Evolutionary conservation across 2,113 vertebrate genomes (phyloP), one percentile per base, ranked within the genome.

Genomic region (Leucosticte australis): DNA sequence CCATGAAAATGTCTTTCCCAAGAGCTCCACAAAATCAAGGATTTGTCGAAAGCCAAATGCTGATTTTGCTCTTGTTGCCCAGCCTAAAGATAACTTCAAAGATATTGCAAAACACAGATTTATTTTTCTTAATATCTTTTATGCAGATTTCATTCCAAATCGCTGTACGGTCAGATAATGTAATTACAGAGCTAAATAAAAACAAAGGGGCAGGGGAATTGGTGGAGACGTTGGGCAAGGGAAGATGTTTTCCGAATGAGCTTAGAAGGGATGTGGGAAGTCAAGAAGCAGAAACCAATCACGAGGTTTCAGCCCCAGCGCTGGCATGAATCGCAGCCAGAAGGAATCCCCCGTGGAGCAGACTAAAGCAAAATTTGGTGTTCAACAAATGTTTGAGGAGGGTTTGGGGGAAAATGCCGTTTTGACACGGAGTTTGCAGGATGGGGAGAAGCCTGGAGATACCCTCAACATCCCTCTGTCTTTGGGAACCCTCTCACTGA

Each of bases 131-230:
- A 57, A 49, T 91, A 84, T 92, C 77, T 77, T 85, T 44, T 67
- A 62, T 70, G 85, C 42, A 89, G 84, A 94, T 95, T 95, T 87
- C 39, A n/a, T 85, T 90, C 71, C 75, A 63, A 91, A 83, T 71
- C 0, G 1, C 82, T 55, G 52, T 23, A 15, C 2, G 8, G 68
- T 68, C 69, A 57, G 91, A 83, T 92, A 91, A 85, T 39, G 70
- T 57, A 64, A 87, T 95, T 91, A 85, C 63, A 65, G 75, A 74
- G 82, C 91, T 91, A 83, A 94, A 91, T 73, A 85, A 77, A 92
- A 96, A 74, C 79, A 88, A 77, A 73, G 82, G 78, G 77, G 65
- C 77, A 52, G 65, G 77, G 89, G 82, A 77, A 87, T 27, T 85
- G 70, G 9, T 62, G 82, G 83, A 80, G 84, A 83, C 0, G 1